Evolutionary conservation across 35 echinoderm and acorn worm species (phyloP), one percentile per base, ranked within the genome.

Genomic region (Apostichopus parvimensis): DNA sequence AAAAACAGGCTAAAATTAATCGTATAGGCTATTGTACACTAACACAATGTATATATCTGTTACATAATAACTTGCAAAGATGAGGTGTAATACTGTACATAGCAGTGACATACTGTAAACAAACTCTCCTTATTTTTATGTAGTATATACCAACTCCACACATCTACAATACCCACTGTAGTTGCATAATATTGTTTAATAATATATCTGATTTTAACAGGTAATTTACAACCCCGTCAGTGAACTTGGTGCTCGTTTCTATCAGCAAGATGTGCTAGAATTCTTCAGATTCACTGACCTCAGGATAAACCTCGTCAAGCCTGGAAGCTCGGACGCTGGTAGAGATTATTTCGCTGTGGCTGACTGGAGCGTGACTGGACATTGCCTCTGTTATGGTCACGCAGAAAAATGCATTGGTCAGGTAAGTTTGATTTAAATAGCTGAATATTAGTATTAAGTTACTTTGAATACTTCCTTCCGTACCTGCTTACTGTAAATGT

Each of bases 361-460:
- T 65, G 96, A 98, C 91, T 98, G 94, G 94, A 87, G 87, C 25
- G 94, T 95, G 1, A 78, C 57, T 25, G 96, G 96, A 24, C 96
- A 98, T 79, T 98, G 96, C 78, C 85, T 94, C 22, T 98, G 96
- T 79, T 98, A 92, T 87, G 96, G 96, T 11, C 96, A 95, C 83
- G 94, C 96, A 62, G 91, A 91, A 53, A 24, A 89, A 73, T 95
- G 96, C 56, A 90, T 57, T 17, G 96, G 96, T n/a, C 4, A 53
- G 90, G 94, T 98, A 79, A 92, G 96, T 45, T 45, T 45, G 34
- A 45, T 45, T 45, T 45, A 45, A 45, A 45, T 45, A 45, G 1
- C 34, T 45, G 2, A 45, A 45, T 4, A 34, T 0, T 34, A 34
- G 28, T 34, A 34, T 34, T 34, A 34, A 34, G 28, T 45, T 45